Evolutionary conservation across 1,140 invertebrate species (phyloP).

Genomic region (Venturia canescens): DNA sequence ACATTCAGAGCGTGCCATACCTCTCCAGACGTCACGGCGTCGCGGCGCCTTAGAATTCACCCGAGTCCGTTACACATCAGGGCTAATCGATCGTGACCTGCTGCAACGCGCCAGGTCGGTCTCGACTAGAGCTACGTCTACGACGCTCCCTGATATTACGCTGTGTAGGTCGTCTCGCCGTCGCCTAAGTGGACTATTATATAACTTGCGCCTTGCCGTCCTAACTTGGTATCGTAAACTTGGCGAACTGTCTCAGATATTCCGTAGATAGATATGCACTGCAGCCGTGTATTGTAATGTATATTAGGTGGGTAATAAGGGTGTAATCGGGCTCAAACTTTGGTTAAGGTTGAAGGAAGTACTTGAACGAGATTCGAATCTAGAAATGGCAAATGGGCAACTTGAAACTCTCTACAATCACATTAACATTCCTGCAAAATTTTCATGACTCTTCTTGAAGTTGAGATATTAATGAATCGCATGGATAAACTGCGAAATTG

Average conservation of each 20-base stretch:
- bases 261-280: slow-evolving; percentile 8
- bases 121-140: slow-evolving; percentile 18
- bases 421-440: background rate
- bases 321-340: slow-evolving; percentile 25
- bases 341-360: background rate
- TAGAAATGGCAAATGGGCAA: background rate
- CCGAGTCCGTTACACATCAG: slow-evolving; percentile 26
- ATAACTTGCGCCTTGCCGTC: slow-evolving; percentile 15
- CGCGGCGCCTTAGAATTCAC: slow-evolving; percentile 35
- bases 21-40: slow-evolving; percentile 35
- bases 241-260: slow-evolving; percentile 32
- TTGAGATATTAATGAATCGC: background rate
- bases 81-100: slow-evolving; percentile 46
- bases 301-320: slow-evolving; percentile 36
- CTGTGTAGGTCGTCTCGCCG: slow-evolving; percentile 25
- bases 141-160: background rate
- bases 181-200: slow-evolving; percentile 36
- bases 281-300: slow-evolving; percentile 12
- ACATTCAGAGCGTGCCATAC: slow-evolving; percentile 19
- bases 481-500: background rate
- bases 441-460: background rate
- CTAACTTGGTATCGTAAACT: slow-evolving; percentile 42
- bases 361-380: no score
- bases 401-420: background rate
- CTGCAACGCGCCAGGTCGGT: slow-evolving; percentile 41